phyloP scores from a whole-genome alignment of 2,888 invertebrate genomes.

The Zelleria hepariella region DNA sequence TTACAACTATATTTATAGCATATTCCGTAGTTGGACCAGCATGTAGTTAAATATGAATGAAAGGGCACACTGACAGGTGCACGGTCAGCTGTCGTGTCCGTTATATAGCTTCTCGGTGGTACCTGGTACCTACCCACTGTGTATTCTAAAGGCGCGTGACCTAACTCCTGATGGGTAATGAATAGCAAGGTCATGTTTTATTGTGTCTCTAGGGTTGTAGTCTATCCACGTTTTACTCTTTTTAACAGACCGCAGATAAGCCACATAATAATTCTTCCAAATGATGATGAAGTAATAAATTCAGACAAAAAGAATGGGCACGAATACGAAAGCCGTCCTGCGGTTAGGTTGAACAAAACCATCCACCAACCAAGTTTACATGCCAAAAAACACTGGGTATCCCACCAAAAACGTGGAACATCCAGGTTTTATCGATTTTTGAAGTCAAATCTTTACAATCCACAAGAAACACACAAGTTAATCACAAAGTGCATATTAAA shows the following conservation, averaged over 20 bases:
- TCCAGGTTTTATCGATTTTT: neutral
- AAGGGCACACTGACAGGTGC: conserved; percentile 4
- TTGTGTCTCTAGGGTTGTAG: neutral
- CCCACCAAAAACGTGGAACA: neutral
- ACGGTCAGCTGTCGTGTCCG: conserved; percentile 1
- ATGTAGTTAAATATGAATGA: neutral
- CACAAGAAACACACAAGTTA: conserved; percentile 5
- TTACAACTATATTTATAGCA: neutral
- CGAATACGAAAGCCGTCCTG: neutral
- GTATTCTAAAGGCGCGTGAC: neutral
- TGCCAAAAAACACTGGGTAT: neutral
- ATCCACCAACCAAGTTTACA: neutral
- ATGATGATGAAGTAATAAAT: too few species aligned
- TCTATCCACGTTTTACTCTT: neutral
- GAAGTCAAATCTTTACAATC: neutral
- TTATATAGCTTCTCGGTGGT: neutral
- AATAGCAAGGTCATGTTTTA: neutral
- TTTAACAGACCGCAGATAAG: neutral
- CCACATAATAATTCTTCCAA: too few species aligned
- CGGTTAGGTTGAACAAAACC: neutral
- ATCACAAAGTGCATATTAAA: conserved; percentile 7
- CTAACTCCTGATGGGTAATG: neutral
- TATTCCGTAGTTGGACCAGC: neutral
- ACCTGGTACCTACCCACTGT: neutral
- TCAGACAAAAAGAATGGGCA: too few species aligned